phyloP scores from a whole-genome alignment of 2,113 vertebrate species.

The Trogon melanurus region DNA sequence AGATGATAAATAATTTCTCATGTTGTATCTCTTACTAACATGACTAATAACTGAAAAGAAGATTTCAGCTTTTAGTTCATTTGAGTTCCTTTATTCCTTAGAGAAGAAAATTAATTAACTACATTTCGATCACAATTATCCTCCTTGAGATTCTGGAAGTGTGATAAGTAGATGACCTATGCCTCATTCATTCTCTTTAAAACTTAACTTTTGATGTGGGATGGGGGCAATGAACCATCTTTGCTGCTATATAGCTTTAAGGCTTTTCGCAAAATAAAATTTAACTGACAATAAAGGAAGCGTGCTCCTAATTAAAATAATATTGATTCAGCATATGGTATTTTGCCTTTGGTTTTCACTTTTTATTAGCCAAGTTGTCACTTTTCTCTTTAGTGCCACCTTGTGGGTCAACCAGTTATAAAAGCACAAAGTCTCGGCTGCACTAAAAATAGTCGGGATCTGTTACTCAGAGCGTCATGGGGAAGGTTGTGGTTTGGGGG shows the following conservation, averaged over 20 bases:
- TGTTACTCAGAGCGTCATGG: not conserved
- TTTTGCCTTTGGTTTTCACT: constrained; percentile 65
- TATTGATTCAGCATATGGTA: constrained; percentile 65
- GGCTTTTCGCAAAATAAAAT: constrained; percentile 55
- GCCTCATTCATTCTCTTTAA: not conserved
- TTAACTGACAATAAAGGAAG: constrained; percentile 44
- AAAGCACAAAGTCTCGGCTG: not conserved
- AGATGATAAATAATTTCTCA: not conserved
- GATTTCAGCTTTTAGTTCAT: constrained; percentile 14
- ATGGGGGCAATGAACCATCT: constrained; percentile 8
- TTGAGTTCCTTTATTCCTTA: constrained; percentile 27
- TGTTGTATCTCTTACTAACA: not conserved
- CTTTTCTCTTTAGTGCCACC: constrained; percentile 83
- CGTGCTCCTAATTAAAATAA: constrained; percentile 61
- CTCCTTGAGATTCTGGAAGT: not conserved
- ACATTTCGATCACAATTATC: constrained; percentile 21
- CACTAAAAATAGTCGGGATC: not conserved
- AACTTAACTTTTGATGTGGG: constrained; percentile 42
- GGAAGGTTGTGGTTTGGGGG: not conserved
- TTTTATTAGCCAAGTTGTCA: constrained; percentile 68
- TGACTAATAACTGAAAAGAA: constrained; percentile 5
- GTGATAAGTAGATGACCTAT: not conserved
- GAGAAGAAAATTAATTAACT: constrained; percentile 39
- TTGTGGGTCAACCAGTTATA: constrained; percentile 76
- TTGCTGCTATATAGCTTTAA: constrained; percentile 28